A percentile compares a stretch with the other conserved stretches of the same genome.
Conservation (phyloP, 2,888 invertebrate genomes). For the Spodoptera exigua region DNA sequence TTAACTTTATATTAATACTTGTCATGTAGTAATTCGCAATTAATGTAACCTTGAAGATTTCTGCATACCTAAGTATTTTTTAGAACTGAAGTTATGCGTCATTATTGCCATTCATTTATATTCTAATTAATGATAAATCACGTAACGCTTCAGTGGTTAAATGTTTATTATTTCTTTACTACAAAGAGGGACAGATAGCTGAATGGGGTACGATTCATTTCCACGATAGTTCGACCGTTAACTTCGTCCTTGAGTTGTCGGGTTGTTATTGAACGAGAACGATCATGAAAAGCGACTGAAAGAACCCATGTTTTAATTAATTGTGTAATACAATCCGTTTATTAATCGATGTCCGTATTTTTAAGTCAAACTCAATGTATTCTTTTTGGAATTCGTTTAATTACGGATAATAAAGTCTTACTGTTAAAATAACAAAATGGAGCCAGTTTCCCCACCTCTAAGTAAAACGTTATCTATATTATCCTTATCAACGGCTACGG, state of each 20-base stretch:
- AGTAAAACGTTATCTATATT: slow-evolving; percentile 6
- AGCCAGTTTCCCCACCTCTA: too few species aligned
- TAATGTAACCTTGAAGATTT: slow-evolving; percentile 27
- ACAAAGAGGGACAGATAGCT: slow-evolving; percentile 25
- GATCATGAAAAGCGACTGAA: slow-evolving; percentile 1
- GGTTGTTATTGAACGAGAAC: slow-evolving; percentile 18
- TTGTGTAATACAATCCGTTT: too few species aligned
- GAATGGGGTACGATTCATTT: slow-evolving; percentile 30
- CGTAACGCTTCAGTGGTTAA: slow-evolving; percentile 19
- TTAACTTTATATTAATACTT: slow-evolving; percentile 22
- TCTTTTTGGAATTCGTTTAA: too few species aligned
- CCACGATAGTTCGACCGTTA: slow-evolving; percentile 26
- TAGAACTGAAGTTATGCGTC: slow-evolving; percentile 16
- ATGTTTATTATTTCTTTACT: slow-evolving; percentile 44
- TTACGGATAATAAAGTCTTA: too few species aligned
- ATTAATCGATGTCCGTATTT: too few species aligned
- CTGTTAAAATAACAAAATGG: too few species aligned
- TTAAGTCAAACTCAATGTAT: too few species aligned
- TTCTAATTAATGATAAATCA: slow-evolving; percentile 33
- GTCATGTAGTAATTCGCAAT: slow-evolving; percentile 25
- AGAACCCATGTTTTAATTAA: background rate
- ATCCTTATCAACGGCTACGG: slow-evolving; percentile 44
- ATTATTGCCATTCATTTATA: slow-evolving; percentile 19
- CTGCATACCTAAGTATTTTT: slow-evolving; percentile 22
- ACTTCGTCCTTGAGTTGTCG: slow-evolving; percentile 36